These are phyloP conservation scores for Lichenostomus cassidix DNA, from an alignment of 2,113 vertebrate species.

Conservation along the genomic window DNA sequence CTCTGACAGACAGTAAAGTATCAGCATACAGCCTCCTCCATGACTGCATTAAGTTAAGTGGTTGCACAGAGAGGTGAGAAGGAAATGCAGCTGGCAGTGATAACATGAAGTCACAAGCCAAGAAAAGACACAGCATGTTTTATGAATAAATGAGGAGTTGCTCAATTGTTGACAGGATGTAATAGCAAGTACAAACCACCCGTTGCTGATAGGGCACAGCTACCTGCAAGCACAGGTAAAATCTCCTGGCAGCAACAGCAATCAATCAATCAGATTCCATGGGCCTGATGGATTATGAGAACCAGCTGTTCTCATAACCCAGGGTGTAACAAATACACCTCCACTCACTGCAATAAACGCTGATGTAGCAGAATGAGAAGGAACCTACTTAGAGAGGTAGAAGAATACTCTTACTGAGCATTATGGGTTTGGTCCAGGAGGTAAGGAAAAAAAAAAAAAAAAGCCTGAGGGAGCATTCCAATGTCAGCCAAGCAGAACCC, in stretches of 20 bases:
- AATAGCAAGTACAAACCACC: neutral
- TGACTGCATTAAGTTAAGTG: neutral
- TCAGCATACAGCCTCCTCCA: neutral
- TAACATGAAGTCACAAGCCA: neutral
- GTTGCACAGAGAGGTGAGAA: neutral
- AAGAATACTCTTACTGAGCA: neutral
- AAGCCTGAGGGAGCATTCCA: neutral
- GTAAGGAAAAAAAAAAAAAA: too few relatives aligned
- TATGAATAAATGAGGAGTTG: neutral
- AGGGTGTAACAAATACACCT: neutral
- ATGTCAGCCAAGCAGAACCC: neutral
- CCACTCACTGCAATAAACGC: neutral
- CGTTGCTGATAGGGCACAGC: neutral
- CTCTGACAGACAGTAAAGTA: neutral
- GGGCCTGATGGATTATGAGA: neutral
- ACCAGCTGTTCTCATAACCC: neutral
- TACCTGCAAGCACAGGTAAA: neutral
- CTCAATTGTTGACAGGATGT: neutral
- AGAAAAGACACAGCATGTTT: neutral
- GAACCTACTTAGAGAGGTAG: neutral
- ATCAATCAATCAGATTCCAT: neutral
- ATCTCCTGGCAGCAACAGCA: neutral
- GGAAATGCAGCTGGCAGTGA: neutral
- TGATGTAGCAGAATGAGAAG: neutral
- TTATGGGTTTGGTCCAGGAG: neutral